Percentiles rank a stretch among this genome's conserved stretches.
Conservation (phyloP, 2,888 invertebrate genomes). For the Drosophila eohydei region DNA sequence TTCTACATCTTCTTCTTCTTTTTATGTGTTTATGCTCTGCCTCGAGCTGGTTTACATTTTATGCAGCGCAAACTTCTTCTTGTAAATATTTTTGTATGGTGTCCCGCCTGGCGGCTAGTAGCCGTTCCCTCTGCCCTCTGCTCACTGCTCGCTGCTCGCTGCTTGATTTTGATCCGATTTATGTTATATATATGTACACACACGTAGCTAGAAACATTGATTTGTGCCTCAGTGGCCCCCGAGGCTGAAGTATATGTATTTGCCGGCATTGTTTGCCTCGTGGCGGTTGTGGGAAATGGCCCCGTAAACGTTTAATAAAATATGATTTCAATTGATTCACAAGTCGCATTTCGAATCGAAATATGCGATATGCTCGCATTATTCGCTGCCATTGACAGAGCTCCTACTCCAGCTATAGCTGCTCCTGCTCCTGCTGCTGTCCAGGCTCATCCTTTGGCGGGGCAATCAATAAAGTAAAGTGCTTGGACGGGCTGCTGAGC, state of each 20-base stretch:
- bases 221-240: constrained; percentile 34
- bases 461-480: constrained; percentile 75
- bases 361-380: constrained; percentile 51
- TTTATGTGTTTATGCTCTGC: constrained; percentile 66
- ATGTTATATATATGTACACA: constrained; percentile 45
- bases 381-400: constrained; percentile 28
- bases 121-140: background rate
- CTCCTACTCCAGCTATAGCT: background rate
- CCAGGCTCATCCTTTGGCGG: constrained; percentile 30
- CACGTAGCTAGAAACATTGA: constrained; percentile 46
- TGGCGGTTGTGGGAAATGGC: constrained; percentile 73
- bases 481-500: constrained; percentile 30
- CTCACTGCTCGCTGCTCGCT: constrained; percentile 15
- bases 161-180: constrained; percentile 61
- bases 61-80: constrained; percentile 61
- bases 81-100: constrained; percentile 71
- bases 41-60: constrained; percentile 59
- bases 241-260: constrained; percentile 27
- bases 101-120: constrained; percentile 36
- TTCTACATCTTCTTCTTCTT: constrained; percentile 19
- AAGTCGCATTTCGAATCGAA: constrained; percentile 68
- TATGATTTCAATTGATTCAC: constrained; percentile 77
- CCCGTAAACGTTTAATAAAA: constrained; percentile 77
- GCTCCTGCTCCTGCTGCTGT: constrained; percentile 5
- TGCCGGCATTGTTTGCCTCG: constrained; percentile 50